phyloP scores from a whole-genome alignment of 2,888 invertebrate species.

The Lithophane leautieri region DNA sequence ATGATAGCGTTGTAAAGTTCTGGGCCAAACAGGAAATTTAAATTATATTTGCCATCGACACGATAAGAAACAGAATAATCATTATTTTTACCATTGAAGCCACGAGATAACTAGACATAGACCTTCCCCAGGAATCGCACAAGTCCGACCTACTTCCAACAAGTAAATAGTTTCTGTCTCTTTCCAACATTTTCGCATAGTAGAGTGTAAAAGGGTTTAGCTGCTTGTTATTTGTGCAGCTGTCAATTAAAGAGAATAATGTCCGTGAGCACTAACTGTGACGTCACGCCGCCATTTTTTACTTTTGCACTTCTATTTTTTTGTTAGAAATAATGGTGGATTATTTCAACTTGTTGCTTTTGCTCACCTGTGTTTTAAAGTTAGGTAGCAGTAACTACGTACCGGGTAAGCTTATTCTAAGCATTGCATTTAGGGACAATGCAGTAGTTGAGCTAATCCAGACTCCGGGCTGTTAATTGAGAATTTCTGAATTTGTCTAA shows the following conservation, averaged over 20 bases:
- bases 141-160: not conserved
- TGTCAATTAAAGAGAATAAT: slow-evolving; percentile 47
- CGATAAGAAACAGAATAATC: too few species aligned
- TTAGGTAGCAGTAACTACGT: not conserved
- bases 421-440: too few species aligned
- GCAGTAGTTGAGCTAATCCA: not conserved
- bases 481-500: too few species aligned
- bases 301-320: slow-evolving; percentile 12
- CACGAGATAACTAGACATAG: too few species aligned
- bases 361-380: not conserved
- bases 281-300: slow-evolving; percentile 35
- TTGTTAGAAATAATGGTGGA: not conserved
- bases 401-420: not conserved
- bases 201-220: slow-evolving; percentile 5
- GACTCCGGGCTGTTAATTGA: not conserved
- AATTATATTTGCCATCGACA: too few species aligned
- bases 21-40: too few species aligned
- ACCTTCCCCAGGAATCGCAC: not conserved
- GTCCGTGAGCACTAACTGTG: slow-evolving; percentile 14
- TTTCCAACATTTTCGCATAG: not conserved
- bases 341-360: not conserved
- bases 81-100: too few species aligned
- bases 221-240: slow-evolving; percentile 33
- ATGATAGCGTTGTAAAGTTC: too few species aligned
- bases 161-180: not conserved